Conservation (phyloP, 2,888 invertebrate species). For the Lagria hirta region DNA sequence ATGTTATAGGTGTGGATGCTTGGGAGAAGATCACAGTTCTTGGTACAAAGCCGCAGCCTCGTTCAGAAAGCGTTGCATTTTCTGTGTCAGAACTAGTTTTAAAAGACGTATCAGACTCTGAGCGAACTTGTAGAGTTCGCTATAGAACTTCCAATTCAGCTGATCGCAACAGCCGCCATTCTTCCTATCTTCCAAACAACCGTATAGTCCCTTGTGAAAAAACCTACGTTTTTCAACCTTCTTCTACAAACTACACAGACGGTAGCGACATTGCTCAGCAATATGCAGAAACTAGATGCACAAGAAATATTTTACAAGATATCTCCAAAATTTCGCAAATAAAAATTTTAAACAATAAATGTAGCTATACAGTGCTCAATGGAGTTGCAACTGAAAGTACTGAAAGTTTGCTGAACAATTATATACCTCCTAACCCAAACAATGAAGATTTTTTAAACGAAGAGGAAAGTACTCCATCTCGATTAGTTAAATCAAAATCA, state of each 20-base stretch:
- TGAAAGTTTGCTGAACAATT: slow-evolving; percentile 60
- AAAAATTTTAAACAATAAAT: slow-evolving; percentile 65
- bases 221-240: slow-evolving; percentile 54
- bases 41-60: slow-evolving; percentile 66
- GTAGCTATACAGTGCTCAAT: slow-evolving; percentile 70
- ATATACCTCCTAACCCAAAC: slow-evolving; percentile 41
- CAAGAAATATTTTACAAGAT: slow-evolving; percentile 55
- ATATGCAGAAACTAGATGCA: slow-evolving; percentile 20
- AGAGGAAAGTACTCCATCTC: slow-evolving; percentile 46
- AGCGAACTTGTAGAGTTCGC: slow-evolving; percentile 42
- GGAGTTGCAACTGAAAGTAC: slow-evolving; percentile 66
- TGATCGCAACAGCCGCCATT: slow-evolving; percentile 50
- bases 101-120: slow-evolving; percentile 42
- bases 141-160: slow-evolving; percentile 49
- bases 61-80: slow-evolving; percentile 69
- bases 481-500: slow-evolving; percentile 61
- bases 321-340: slow-evolving; percentile 72
- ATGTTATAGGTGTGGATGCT: slow-evolving; percentile 64
- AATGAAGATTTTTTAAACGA: no score
- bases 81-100: slow-evolving; percentile 62
- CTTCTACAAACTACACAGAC: slow-evolving; percentile 54
- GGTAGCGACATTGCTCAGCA: slow-evolving; percentile 48
- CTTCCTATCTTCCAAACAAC: slow-evolving; percentile 53
- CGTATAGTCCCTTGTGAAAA: slow-evolving; percentile 50
- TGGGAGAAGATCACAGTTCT: slow-evolving; percentile 72